Percentiles rank a stretch among this genome's conserved stretches.
phyloP scores from a whole-genome alignment of 2,888 invertebrate genomes.

The Ormia ochracea region DNA sequence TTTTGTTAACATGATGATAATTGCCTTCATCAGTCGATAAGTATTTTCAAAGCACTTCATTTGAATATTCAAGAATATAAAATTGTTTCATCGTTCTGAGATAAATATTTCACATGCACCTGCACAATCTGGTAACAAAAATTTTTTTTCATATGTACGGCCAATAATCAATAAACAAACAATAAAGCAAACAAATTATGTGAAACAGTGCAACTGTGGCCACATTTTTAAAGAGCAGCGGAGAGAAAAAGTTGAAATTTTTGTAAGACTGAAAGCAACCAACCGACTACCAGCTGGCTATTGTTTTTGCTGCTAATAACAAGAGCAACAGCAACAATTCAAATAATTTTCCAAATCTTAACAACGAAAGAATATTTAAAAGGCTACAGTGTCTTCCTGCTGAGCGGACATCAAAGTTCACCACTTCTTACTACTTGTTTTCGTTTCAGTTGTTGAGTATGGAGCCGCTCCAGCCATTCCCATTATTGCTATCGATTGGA shows the following conservation, averaged over 20 bases:
- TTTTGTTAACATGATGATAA: constrained; percentile 31
- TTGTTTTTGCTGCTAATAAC: constrained; percentile 50
- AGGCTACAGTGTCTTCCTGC: constrained; percentile 55
- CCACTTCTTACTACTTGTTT: constrained; percentile 30
- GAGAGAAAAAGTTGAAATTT: neutral
- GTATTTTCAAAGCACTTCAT: constrained; percentile 53
- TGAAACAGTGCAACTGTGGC: constrained; percentile 42
- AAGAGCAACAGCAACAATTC: constrained; percentile 39
- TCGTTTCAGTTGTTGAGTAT: neutral
- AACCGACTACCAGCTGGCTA: constrained; percentile 49
- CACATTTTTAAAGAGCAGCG: constrained; percentile 30
- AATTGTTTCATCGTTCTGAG: constrained; percentile 40
- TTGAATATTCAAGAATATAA: constrained; percentile 48
- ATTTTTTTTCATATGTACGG: constrained; percentile 20
- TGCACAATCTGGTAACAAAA: constrained; percentile 37
- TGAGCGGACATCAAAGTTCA: constrained; percentile 59
- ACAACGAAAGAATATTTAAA: constrained; percentile 3
- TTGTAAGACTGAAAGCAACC: constrained; percentile 2
- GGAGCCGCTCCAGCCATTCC: neutral
- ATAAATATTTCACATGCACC: constrained; percentile 22
- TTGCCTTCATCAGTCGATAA: constrained; percentile 58
- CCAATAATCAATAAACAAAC: constrained; percentile 18
- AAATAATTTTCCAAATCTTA: constrained; percentile 37
- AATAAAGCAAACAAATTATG: constrained; percentile 7
- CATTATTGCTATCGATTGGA: neutral